These are phyloP conservation scores for Drosophila busckii DNA, from an alignment of 1,140 invertebrate species.

Conservation along the genomic window DNA sequence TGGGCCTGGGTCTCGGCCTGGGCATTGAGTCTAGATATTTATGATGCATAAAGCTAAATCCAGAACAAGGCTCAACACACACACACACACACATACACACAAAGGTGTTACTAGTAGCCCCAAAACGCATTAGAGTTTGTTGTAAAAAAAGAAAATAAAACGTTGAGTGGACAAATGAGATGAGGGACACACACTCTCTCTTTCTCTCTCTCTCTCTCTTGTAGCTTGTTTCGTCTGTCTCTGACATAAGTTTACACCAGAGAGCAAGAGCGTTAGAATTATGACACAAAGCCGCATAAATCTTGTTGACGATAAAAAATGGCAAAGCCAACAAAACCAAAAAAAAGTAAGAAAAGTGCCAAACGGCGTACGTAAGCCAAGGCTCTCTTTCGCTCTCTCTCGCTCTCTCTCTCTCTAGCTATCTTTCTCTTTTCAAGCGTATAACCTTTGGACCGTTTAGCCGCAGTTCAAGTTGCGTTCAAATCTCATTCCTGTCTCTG, in stretches of 20 bases:
- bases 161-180: conserved; percentile 12
- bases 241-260: conserved; percentile 46
- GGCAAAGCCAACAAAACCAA: conserved; percentile 25
- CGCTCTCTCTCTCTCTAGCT: too few species aligned
- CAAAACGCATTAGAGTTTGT: too few species aligned
- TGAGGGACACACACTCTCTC: neutral
- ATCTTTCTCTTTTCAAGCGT: too few species aligned
- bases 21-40: conserved; percentile 21
- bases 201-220: neutral
- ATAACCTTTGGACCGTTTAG: too few species aligned
- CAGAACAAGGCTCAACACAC: neutral
- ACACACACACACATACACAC: conserved; percentile 6
- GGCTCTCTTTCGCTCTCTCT: too few species aligned
- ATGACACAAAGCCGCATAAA: conserved; percentile 66
- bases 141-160: conserved; percentile 23
- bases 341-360: conserved; percentile 2
- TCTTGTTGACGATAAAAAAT: conserved; percentile 72
- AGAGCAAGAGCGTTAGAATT: conserved; percentile 52
- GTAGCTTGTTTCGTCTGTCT: conserved; percentile 1
- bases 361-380: too few species aligned
- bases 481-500: too few species aligned
- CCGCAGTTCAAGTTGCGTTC: too few species aligned
- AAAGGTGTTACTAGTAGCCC: neutral
- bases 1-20: too few species aligned
- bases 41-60: conserved; percentile 25